Evolutionary conservation across 2,888 invertebrate species (phyloP).

Genomic region (Synanthedon tipuliformis): DNA sequence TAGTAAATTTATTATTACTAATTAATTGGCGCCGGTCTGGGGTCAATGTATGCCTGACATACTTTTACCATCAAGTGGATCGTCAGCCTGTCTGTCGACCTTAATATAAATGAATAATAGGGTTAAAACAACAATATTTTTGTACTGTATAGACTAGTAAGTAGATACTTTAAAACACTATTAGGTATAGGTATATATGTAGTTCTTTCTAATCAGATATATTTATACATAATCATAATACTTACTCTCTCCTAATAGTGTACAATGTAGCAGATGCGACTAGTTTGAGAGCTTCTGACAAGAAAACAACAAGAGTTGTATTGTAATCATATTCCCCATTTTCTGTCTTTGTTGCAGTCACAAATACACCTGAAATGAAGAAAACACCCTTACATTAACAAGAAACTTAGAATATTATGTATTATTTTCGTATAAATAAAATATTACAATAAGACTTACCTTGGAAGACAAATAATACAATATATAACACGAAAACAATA

Average conservation of each 20-base stretch:
- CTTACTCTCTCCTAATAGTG: constrained; percentile 67
- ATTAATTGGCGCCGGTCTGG: no score
- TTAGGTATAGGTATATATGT: background rate
- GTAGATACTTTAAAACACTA: background rate
- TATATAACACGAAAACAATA: constrained; percentile 85
- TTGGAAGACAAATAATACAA: constrained; percentile 91
- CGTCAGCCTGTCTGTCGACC: no score
- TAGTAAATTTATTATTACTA: no score
- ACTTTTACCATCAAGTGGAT: no score
- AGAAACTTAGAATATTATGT: no score
- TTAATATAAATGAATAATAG: no score
- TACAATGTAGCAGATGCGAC: constrained; percentile 78
- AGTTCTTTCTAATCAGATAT: background rate
- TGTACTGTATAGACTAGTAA: no score
- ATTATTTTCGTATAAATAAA: no score
- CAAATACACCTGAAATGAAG: constrained; percentile 80
- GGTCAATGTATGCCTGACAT: no score
- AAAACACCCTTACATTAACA: background rate
- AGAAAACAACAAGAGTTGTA: constrained; percentile 86
- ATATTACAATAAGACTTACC: constrained; percentile 69
- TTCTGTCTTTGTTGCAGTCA: constrained; percentile 88
- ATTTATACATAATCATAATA: constrained; percentile 7
- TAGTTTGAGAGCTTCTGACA: constrained; percentile 89
- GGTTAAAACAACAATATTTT: no score
- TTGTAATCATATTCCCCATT: constrained; percentile 88